Base-by-base conservation (phyloP, 2,797 vertebrate genomes). In the Aeoliscus strigatus region DNA sequence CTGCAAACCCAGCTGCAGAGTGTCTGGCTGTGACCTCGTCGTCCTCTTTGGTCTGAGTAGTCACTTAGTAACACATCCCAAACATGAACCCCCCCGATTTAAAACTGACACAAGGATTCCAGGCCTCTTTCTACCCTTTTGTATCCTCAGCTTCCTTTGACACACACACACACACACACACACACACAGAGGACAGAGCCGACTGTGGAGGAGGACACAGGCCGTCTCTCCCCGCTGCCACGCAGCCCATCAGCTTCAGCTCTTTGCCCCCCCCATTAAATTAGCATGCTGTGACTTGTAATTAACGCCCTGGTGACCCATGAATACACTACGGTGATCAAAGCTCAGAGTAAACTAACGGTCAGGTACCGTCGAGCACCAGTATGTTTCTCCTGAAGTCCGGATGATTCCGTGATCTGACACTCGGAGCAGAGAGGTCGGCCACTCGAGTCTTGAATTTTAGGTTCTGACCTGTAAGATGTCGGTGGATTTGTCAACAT, bases 151-250 rank as follows among this genome's bases (percentile, higher is more conserved):
- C 37, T 31, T 27, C 45, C 30, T 39, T 39, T 40, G 16, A 14
- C 13, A 25, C 34, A 51, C 36, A 39, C 32, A 45, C 27, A 30
- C 31, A 34, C 36, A 39, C 57, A 50, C 40, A 40, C 60, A 71
- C 63, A n/a, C 39, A 55, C 6, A 9, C 50, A 26, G 15, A 15
- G 52, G 39, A 62, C 29, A 8, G 33, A 72, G 47, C 62, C 73
- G 68, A 65, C 58, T 65, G 66, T 51, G 60, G 54, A 75, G 59
- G 65, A 79, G 64, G 72, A 78, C 71, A 74, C 70, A 64, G 56
- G 70, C 66, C 64, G 54, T 58, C 67, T 67, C 66, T 44, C 6
- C 47, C 21, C 18, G 48, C 73, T 66, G 59, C 58, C 55, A 61
- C 7, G 2, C 56, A 47, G 37, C 29, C 10, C 42, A 57, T 33